phyloP scores from a whole-genome alignment of 2,113 vertebrate species.

The Puma concolor region DNA sequence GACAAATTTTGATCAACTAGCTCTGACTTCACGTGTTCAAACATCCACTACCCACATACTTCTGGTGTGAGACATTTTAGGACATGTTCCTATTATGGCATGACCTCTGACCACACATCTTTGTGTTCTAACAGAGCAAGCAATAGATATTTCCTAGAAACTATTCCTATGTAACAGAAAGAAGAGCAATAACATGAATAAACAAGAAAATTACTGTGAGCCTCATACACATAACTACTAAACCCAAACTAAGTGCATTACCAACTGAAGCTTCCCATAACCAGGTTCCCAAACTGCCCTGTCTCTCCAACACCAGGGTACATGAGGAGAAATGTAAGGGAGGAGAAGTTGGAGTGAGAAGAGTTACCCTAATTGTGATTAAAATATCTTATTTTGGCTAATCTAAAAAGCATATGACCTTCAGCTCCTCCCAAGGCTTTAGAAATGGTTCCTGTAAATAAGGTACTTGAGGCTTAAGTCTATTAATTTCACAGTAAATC shows the following conservation, averaged over 20 bases:
- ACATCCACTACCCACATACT: neutral
- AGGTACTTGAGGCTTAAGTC: neutral
- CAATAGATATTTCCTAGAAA: neutral
- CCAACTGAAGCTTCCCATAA: neutral
- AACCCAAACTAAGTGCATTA: neutral
- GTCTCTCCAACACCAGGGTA: neutral
- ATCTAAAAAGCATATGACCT: neutral
- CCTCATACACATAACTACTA: too few species aligned
- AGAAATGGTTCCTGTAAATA: neutral
- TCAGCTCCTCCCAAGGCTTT: neutral
- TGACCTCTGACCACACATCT: neutral
- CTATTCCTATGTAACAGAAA: neutral
- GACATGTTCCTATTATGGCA: neutral
- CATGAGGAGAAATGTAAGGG: neutral
- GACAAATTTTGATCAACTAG: neutral
- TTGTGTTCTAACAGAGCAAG: neutral
- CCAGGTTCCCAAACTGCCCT: neutral
- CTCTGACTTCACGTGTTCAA: neutral
- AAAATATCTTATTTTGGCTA: neutral
- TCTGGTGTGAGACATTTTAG: neutral
- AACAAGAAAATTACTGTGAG: neutral
- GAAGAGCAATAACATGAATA: neutral
- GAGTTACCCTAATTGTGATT: neutral
- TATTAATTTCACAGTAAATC: neutral
- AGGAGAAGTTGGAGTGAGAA: neutral